Base-by-base conservation (phyloP, 2,113 vertebrate species). In the Colossoma macropomum region DNA sequence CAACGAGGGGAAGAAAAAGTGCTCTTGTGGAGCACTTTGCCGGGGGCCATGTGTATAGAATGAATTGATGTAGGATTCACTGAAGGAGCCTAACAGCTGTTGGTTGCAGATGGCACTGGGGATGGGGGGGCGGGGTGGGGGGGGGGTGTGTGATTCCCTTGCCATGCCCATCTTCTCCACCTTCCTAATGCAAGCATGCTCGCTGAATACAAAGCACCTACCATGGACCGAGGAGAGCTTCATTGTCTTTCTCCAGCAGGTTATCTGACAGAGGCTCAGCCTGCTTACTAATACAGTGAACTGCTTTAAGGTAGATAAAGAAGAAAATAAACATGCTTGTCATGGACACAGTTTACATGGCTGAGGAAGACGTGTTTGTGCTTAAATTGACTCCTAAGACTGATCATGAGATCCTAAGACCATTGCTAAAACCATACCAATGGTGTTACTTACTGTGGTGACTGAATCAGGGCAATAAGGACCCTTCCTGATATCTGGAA, bases 401-500 rank as follows among this genome's bases (percentile, higher is more conserved):
- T 56, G 54, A 8, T 15, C 54, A 19, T 56, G 19, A 56, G 52
- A 28, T 23, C 21, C 12, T 30, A 21, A 63, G 34, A 63, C 41
- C 15, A 23, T 34, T 17, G 1, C 11, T 1, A 25, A 32, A 56
- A 56, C 7, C 19, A 56, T 21, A 15, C 54, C 17, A 17, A 52
- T 2, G 50, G 16, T 8, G 50, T 52, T 16, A 4, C 6, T 84
- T 54, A 52, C 41, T 54, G 32, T 63, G 45, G 84, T 50, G 54
- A 23, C 50, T 23, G 54, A 23, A 23, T 6, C 8, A 56, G 66
- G 15, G 54, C 25, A 25, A 25, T 54, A 60, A 50, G 63, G 45
- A 34, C 25, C 75, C 65, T 74, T 83, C 62, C 63, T 68, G 66
- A 77, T 77, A 50, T 81, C 45, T 72, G 63, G 69, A 79, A 74